phyloP scores from a whole-genome alignment of 2,888 invertebrate species.

The Imbricaverruca yamaguchii region DNA sequence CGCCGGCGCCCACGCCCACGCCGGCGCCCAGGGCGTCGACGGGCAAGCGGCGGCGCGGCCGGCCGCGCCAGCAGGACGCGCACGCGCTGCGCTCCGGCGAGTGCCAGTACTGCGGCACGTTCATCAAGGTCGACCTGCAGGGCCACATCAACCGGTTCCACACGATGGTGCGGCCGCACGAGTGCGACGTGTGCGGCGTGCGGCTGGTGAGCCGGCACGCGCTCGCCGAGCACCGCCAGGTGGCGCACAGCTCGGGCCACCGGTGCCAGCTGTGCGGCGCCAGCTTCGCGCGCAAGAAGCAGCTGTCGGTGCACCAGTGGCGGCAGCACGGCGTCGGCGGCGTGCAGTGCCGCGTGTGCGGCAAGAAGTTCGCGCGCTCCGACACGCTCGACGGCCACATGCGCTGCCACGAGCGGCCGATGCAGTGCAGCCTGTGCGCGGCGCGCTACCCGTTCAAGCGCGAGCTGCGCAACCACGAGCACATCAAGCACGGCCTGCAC shows the following conservation, averaged over 20 bases:
- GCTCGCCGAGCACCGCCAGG: slow-evolving; percentile 9
- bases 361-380: slow-evolving; percentile 12
- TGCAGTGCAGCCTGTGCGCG: neutral
- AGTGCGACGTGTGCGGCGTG: neutral
- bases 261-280: neutral
- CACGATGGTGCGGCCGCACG: slow-evolving; percentile 12
- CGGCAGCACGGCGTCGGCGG: slow-evolving; percentile 3
- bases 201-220: slow-evolving; percentile 6
- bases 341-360: slow-evolving; percentile 10
- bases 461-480: slow-evolving; percentile 19
- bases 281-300: slow-evolving; percentile 11
- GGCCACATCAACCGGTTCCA: slow-evolving; percentile 20
- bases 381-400: slow-evolving; percentile 17
- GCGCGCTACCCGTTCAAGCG: slow-evolving; percentile 10
- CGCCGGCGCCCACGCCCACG: neutral
- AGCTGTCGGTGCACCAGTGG: slow-evolving; percentile 16
- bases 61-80: neutral
- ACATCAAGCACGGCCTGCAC: slow-evolving; percentile 14
- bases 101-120: slow-evolving; percentile 4
- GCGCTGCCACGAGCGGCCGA: slow-evolving; percentile 17
- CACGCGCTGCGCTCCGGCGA: neutral
- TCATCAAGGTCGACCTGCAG: slow-evolving; percentile 21
- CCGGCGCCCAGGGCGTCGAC: neutral
- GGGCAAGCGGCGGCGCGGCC: neutral
- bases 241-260: neutral